Base-by-base conservation (phyloP, 2,113 vertebrate species). In the Mirounga angustirostris region DNA sequence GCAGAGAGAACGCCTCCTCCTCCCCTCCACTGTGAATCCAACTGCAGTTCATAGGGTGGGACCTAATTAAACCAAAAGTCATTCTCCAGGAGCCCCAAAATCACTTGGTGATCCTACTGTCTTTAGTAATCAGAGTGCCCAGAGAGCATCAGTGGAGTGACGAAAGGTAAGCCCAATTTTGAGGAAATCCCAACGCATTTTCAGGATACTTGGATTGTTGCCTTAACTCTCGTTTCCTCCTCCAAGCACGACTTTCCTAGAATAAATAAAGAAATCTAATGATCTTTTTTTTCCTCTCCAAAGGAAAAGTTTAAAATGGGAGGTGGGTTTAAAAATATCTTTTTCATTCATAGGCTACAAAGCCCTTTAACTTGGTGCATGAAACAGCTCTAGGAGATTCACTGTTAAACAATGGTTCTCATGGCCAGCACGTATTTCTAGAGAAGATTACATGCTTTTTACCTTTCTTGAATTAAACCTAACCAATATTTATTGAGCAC, bases 31-130 rank as follows among this genome's bases (percentile, higher is more conserved):
- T 36, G 19, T 96, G 69, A 96, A 36, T 79, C 69, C 65, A 71
- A 46, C 61, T 79, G n/a, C 61, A 79, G 18, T 79, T 54, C 76
- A 63, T 8, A 85, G 30, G 88, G 19, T 19, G 56, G 97, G 33
- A 79, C 50, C 74, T 96, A 87, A 94, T 96, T 94, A 95, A 96
- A 96, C 40, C 33, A 88, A 94, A 93, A 69, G 18, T 76, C 71
- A 83, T 76, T 96, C 84, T 84, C 91, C 58, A 40, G 67, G 84
- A 95, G 65, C 65, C 28, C 50, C n/a, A 7, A 93, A 74, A 61
- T 46, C 65, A 40, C 28, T 94, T 30, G 50, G 67, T 58, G n/a
- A 54, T 52, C 73, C 74, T 54, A 10, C 24, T 87, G n/a, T 63
- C 79, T 92, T 88, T 73, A 82, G 40, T 74, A 88, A 94, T 89